Base-by-base conservation (phyloP, 1,140 invertebrate genomes). In the Colletes gigas region DNA sequence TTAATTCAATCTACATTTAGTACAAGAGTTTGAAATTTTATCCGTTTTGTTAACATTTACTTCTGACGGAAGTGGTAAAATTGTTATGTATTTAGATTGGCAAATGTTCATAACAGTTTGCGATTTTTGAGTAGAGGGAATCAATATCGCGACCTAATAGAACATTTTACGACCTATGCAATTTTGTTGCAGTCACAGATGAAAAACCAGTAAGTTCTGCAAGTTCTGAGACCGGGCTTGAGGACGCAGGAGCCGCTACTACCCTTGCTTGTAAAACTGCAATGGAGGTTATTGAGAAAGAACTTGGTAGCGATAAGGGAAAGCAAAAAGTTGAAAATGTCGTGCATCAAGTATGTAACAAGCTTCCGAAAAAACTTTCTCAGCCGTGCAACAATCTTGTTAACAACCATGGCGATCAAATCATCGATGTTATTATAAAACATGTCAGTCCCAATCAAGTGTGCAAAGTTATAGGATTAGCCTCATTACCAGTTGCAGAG, bases 311-410 rank as follows among this genome's bases (percentile, higher is more conserved):
- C n/a, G 3, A 21, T 86, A 94, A 94, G 73, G 96, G 95, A 9
- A 95, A 96, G 94, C 94, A 96, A 70, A 95, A 97, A 90, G 96
- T 98, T 57, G 96, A 97, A 91, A 90, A 94, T 3, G 92, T 95
- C 15, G 94, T 98, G 2, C 95, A 96, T 74, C 90, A 91, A n/a
- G 93, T 97, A 9, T 99, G 98, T 92, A 94, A 94, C 54, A 89
- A 94, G 57, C 89, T 98, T 91, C 98, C 98, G 0, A 94, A 94
- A 78, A 94, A 95, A 0, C 89, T 97, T 1, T 91, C 92, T 12
- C 85, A 93, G 6, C 93, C 97, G 73, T 99, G 98, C 90, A 94
- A 96, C 67, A 87, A 95, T 54, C 98, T 98, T 90, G 95, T 99
- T 6, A 93, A 96, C 57, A 93, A 97, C 86, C 98, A 99, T 93